Percentiles rank a stretch among this genome's conserved stretches.
Evolutionary conservation across 1,140 invertebrate genomes (phyloP).

Genomic region (Latrodectus geometricus): DNA sequence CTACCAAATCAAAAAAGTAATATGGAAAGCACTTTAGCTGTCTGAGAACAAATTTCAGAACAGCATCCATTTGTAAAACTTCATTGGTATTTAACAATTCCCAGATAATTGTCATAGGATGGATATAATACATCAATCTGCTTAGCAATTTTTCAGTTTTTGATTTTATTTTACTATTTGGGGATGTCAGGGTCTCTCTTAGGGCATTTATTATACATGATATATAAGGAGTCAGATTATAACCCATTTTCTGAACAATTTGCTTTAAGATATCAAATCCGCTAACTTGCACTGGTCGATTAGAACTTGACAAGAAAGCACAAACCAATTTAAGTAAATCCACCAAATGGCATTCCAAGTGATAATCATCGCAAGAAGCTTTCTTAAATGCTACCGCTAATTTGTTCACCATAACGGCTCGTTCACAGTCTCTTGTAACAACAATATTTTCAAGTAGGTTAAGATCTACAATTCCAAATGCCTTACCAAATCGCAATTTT

Average conservation of each 20-base stretch:
- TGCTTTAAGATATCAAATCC: constrained; percentile 22
- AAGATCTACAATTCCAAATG: constrained; percentile 19
- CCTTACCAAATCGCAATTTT: neutral
- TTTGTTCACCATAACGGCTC: neutral
- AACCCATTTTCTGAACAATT: constrained; percentile 6
- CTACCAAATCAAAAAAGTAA: constrained; percentile 18
- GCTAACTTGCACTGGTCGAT: constrained; percentile 3
- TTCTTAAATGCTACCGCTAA: constrained; percentile 1
- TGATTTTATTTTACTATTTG: constrained; percentile 1
- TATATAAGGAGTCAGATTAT: constrained; percentile 7
- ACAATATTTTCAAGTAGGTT: neutral
- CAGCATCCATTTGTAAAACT: neutral
- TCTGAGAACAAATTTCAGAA: neutral
- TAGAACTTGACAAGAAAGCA: neutral
- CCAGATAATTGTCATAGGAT: constrained; percentile 40
- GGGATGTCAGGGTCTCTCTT: neutral
- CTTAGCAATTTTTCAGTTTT: neutral
- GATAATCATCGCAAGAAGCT: neutral
- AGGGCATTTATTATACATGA: neutral
- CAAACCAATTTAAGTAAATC: neutral
- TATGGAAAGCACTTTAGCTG: constrained; percentile 15
- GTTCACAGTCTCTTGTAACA: constrained; percentile 17
- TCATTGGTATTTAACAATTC: neutral
- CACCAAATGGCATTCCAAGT: constrained; percentile 17
- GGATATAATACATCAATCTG: constrained; percentile 18